A percentile compares a stretch with the other conserved stretches of the same genome.
Conservation (phyloP, 2,113 vertebrate species). For the Eublepharis macularius region DNA sequence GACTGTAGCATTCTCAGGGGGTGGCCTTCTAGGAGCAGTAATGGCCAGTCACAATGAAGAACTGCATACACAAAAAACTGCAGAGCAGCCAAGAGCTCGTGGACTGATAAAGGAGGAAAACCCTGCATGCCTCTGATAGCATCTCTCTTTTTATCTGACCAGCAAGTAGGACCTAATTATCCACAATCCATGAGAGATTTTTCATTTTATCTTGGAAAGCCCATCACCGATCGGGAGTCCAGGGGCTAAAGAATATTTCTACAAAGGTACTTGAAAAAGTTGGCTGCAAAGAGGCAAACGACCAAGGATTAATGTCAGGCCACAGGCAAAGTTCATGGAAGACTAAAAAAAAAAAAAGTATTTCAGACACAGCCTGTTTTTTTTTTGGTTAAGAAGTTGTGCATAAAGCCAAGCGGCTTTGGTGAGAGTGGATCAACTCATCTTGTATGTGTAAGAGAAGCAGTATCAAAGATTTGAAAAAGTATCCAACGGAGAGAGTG, state of each 20-base stretch:
- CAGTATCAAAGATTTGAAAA: background rate
- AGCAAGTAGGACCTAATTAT: background rate
- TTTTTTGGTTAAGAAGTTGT: background rate
- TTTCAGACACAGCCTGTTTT: background rate
- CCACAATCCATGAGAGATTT: background rate
- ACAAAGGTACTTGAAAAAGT: background rate
- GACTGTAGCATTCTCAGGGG: too few relatives aligned
- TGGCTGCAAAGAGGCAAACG: background rate
- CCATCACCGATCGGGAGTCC: background rate
- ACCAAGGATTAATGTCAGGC: background rate
- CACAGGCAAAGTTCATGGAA: background rate
- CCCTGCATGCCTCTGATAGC: background rate
- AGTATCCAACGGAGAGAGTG: background rate
- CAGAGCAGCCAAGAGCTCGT: background rate
- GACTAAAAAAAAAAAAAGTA: background rate
- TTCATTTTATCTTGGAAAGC: too few relatives aligned
- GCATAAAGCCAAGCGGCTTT: background rate
- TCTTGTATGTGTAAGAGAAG: background rate
- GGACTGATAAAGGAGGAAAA: background rate
- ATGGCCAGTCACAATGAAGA: background rate
- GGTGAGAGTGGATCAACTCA: background rate
- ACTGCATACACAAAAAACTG: background rate
- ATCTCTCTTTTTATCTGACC: background rate
- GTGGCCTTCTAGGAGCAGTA: background rate
- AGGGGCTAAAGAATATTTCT: background rate